Conservation (phyloP, 1,140 invertebrate species). For the Fopius arisanus region DNA sequence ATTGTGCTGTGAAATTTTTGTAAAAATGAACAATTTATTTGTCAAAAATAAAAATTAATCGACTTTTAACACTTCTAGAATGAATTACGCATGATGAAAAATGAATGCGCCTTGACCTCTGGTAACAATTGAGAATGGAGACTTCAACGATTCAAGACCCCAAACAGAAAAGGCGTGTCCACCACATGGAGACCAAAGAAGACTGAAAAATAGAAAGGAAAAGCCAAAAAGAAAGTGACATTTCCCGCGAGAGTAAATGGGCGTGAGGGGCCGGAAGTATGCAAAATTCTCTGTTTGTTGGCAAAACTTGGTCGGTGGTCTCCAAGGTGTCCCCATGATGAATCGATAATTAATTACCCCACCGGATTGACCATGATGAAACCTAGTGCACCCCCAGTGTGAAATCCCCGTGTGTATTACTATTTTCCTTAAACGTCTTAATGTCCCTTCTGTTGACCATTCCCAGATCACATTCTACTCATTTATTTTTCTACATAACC, state of each 20-base stretch:
- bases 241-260: constrained; percentile 28
- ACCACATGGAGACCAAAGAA: neutral
- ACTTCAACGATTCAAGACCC: neutral
- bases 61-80: neutral
- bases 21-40: neutral
- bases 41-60: neutral
- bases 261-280: constrained; percentile 51
- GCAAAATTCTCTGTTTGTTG: constrained; percentile 51
- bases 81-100: constrained; percentile 1
- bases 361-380: constrained; percentile 21
- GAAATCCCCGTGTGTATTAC: neutral
- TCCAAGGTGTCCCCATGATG: constrained; percentile 39
- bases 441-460: constrained; percentile 11
- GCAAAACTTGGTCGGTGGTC: constrained; percentile 55
- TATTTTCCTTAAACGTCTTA: constrained; percentile 28
- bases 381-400: neutral
- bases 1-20: neutral
- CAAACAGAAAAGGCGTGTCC: constrained; percentile 13
- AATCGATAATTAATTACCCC: constrained; percentile 55
- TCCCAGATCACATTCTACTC: neutral
- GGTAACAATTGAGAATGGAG: neutral
- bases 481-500: neutral
- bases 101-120: neutral
- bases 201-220: neutral
- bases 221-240: constrained; percentile 20